Conservation (phyloP, 2,888 invertebrate species). For the Furcula furcula region DNA sequence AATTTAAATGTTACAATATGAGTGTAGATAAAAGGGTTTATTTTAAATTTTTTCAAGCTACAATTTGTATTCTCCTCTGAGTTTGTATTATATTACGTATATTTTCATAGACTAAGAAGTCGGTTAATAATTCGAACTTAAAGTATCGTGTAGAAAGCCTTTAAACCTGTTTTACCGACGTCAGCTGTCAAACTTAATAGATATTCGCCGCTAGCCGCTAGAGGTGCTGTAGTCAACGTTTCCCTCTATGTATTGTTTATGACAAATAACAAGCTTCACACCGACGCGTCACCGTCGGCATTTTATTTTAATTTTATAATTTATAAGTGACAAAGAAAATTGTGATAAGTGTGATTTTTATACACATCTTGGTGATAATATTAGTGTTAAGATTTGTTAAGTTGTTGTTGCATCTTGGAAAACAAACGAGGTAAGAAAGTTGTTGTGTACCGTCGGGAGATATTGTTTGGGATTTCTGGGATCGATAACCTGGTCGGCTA, state of each 20-base stretch:
- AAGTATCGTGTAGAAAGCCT: no score
- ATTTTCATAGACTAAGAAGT: no score
- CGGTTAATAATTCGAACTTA: no score
- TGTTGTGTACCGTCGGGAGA: conserved; percentile 46
- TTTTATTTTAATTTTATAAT: conserved; percentile 75
- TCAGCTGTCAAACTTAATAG: conserved; percentile 25
- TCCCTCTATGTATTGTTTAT: conserved; percentile 40
- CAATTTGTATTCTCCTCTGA: no score
- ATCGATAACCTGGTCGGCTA: conserved; percentile 79
- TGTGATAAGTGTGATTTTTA: conserved; percentile 81
- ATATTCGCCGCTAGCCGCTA: conserved; percentile 22
- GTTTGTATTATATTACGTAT: no score
- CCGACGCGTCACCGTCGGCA: conserved; percentile 78
- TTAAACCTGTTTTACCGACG: conserved; percentile 28
- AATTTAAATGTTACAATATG: no score
- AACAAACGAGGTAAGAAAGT: conserved; percentile 72
- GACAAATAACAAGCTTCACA: conserved; percentile 63
- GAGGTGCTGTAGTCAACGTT: conserved; percentile 33
- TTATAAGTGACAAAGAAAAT: conserved; percentile 73
- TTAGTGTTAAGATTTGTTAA: conserved; percentile 79
- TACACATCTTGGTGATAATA: conserved; percentile 77
- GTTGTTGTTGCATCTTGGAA: conserved; percentile 70
- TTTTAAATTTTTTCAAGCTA: no score
- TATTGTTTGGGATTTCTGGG: conserved; percentile 77
- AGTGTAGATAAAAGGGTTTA: no score